These are phyloP conservation scores for Sarcophilus harrisii DNA, from an alignment of 2,797 vertebrate genomes.

Conservation along the genomic window DNA sequence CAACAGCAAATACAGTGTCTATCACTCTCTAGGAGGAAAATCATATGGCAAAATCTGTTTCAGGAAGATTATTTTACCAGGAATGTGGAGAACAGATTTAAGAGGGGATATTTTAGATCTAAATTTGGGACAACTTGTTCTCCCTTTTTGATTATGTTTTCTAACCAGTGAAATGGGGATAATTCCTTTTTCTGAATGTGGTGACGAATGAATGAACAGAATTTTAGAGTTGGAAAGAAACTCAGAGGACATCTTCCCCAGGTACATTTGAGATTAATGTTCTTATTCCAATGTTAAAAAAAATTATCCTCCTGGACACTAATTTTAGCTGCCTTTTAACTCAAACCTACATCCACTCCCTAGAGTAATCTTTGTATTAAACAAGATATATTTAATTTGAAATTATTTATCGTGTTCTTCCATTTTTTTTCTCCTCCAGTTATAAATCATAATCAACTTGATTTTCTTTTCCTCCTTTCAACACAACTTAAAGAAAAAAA, in stretches of 20 bases:
- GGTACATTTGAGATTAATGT: neutral
- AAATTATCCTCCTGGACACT: neutral
- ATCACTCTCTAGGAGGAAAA: neutral
- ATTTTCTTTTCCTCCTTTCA: neutral
- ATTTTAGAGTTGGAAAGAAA: neutral
- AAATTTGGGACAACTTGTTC: neutral
- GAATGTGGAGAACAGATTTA: neutral
- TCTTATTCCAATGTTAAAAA: neutral
- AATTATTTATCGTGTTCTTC: neutral
- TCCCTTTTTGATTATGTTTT: neutral
- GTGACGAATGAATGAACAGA: neutral
- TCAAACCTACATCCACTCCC: neutral
- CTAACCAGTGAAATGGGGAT: neutral
- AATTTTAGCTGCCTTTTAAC: neutral
- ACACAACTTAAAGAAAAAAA: neutral
- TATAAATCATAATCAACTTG: neutral
- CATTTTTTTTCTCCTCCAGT: neutral
- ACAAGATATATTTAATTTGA: neutral
- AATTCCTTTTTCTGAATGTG: neutral
- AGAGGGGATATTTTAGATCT: neutral
- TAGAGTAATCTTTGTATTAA: neutral
- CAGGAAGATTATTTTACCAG: neutral
- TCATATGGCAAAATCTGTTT: neutral
- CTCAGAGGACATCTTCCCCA: neutral
- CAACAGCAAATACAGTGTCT: neutral